Base-by-base conservation (phyloP, 92 coral and sea anemone species). In the Umimayanthus kanabou region DNA sequence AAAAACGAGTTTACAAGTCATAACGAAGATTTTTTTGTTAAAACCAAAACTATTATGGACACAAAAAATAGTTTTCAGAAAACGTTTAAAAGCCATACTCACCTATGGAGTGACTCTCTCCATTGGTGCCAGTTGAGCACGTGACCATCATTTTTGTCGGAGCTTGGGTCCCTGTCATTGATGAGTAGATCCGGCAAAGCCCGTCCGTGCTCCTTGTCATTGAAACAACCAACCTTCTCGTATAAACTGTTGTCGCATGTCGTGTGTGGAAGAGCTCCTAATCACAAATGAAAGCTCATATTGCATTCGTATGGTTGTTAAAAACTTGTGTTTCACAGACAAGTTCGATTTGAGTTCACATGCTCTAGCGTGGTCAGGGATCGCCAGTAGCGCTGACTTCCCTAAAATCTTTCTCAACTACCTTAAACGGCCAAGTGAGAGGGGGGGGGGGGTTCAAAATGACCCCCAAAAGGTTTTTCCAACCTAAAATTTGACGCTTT, bases 71-170 rank as follows among this genome's bases (percentile, higher is more conserved):
- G 45, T 42, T 42, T 42, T 42, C 45, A 3, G 45, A 4, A 42
- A 42, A 42, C 5, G 45, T 42, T 42, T 42, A 4, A 42, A 42
- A 42, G 45, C 45, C n/a, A n/a, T 61, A 57, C 72, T 28, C 18
- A 55, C 84, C 84, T 80, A 50, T 80, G 84, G 6, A 80, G 37
- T 9, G 84, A 80, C 26, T 80, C 73, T n/a, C 65, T 58, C 84
- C 84, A 80, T 18, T 80, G 1, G 8, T 55, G 49, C 84, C 84
- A 80, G 73, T 80, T 20, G 6, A 80, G 28, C 49, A 80, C 28
- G 84, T 80, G 73, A 50, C 50, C 84, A 30, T 80, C 84, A 33
- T 80, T 80, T 9, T 80, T 57, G 72, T 80, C 84, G 23, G 84
- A 57, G n/a, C 2, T 6, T 39, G 28, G 28, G 23, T 80, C 84